phyloP scores from a whole-genome alignment of 2,888 invertebrate genomes.

The Dascillus cervinus region DNA sequence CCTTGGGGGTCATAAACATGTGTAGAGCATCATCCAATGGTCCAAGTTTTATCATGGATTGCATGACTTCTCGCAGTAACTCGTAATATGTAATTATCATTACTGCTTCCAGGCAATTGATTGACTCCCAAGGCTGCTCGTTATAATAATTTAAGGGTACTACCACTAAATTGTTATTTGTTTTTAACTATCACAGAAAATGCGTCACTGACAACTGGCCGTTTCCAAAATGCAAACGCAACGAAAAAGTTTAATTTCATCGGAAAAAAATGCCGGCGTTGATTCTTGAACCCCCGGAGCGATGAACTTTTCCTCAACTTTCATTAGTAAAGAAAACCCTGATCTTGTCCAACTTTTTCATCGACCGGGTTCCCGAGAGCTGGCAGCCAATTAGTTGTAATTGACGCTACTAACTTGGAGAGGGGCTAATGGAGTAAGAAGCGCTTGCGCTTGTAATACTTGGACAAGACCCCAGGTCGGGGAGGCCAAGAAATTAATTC shows the following conservation, averaged over 20 bases:
- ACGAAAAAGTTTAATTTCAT: too few species aligned
- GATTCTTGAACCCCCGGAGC: too few species aligned
- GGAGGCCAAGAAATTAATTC: slow-evolving; percentile 30
- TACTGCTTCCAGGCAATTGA: slow-evolving; percentile 21
- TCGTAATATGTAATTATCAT: slow-evolving; percentile 21
- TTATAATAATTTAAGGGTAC: slow-evolving; percentile 19
- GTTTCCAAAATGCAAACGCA: too few species aligned
- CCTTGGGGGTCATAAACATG: too few species aligned
- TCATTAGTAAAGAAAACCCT: slow-evolving; percentile 39
- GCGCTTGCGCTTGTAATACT: slow-evolving; percentile 27
- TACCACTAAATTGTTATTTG: slow-evolving; percentile 20
- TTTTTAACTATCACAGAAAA: slow-evolving; percentile 18
- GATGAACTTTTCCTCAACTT: slow-evolving; percentile 35
- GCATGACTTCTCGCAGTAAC: slow-evolving; percentile 16
- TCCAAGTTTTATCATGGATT: slow-evolving; percentile 12
- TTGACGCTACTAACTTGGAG: slow-evolving; percentile 28
- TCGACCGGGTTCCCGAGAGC: slow-evolving; percentile 40
- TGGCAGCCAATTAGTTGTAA: slow-evolving; percentile 38
- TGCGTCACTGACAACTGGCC: too few species aligned
- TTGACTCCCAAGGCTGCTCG: slow-evolving; percentile 22
- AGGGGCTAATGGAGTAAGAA: slow-evolving; percentile 24
- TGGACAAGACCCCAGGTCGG: slow-evolving; percentile 28
- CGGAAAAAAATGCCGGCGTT: too few species aligned
- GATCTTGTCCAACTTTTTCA: slow-evolving; percentile 42
- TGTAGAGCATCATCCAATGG: slow-evolving; percentile 10